A percentile compares a stretch with the other conserved stretches of the same genome.
phyloP scores from a whole-genome alignment of 37 sponge, comb jelly and placozoan genomes.

The Petrosia ficiformis region DNA sequence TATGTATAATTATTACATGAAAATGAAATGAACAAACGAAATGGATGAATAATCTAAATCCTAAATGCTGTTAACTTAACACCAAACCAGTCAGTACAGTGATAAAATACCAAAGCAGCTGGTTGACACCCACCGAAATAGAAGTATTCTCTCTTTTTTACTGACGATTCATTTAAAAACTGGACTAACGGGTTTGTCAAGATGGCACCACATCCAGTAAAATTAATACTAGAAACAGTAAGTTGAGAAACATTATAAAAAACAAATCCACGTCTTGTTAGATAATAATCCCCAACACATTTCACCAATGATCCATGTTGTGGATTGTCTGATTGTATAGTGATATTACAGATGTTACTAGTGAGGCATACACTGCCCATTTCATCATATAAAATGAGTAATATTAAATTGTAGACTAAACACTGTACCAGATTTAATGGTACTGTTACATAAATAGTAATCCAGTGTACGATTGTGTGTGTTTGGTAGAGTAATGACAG shows the following conservation, averaged over 20 bases:
- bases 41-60: background rate
- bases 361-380: background rate
- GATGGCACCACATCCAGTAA: background rate
- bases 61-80: background rate
- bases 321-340: background rate
- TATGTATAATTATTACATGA: no score
- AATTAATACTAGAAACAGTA: background rate
- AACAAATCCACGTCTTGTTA: background rate
- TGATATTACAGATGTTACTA: background rate
- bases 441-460: background rate
- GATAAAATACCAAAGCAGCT: background rate
- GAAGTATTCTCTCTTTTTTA: background rate
- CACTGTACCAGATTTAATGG: background rate
- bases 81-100: background rate
- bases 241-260: background rate
- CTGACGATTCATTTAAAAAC: background rate
- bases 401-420: background rate
- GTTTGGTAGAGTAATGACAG: background rate
- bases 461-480: background rate
- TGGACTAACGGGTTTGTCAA: background rate
- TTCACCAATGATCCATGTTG: background rate
- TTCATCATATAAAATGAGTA: background rate
- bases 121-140: background rate
- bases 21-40: no score
- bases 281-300: background rate